Evolutionary conservation across 2,113 vertebrate species (phyloP).

Genomic region (Carlito syrichta): DNA sequence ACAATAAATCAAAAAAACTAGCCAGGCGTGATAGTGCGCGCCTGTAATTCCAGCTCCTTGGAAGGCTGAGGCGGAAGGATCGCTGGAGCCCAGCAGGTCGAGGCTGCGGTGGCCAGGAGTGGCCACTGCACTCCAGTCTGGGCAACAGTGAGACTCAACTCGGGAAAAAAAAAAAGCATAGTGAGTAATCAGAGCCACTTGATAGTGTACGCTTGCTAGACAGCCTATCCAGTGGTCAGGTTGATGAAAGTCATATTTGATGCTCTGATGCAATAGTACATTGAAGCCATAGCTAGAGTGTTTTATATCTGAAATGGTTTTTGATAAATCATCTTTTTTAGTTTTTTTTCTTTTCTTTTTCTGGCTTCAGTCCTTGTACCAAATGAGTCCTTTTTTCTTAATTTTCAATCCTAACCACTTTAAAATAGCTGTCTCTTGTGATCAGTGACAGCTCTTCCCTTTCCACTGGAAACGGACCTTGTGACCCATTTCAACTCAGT

Average conservation of each 20-base stretch:
- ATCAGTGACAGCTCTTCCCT: neutral
- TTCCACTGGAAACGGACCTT: neutral
- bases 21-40: no score
- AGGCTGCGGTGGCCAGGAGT: no score
- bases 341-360: no score
- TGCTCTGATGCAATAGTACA: neutral
- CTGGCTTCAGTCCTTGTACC: no score
- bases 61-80: no score
- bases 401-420: neutral
- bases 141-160: no score
- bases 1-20: no score
- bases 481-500: neutral
- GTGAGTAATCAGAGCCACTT: conserved; percentile 48
- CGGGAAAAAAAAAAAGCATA: no score
- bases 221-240: neutral
- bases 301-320: neutral
- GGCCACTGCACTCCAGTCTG: no score
- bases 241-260: neutral
- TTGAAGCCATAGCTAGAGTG: neutral
- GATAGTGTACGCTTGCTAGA: neutral
- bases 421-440: neutral
- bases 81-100: no score
- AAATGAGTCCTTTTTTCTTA: neutral
- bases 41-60: no score
- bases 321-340: neutral